A percentile compares a stretch with the other conserved stretches of the same genome.
phyloP scores from a whole-genome alignment of 2,113 vertebrate species.

The Stomatorhinus ivindoensis region DNA sequence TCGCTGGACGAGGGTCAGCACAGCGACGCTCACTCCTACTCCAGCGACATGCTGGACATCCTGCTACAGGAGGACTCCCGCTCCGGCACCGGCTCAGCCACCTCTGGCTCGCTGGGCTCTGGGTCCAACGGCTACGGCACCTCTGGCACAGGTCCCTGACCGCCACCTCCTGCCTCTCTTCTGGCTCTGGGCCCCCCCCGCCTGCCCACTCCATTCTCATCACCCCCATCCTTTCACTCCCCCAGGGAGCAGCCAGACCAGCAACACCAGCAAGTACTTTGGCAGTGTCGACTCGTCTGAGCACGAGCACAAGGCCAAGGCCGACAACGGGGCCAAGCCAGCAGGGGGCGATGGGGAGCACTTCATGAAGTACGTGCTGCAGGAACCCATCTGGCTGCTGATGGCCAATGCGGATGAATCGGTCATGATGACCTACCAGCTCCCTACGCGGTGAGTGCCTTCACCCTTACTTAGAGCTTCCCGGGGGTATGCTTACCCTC shows the following conservation, averaged over 20 bases:
- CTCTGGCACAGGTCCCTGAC: slow-evolving; percentile 65
- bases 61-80: slow-evolving; percentile 74
- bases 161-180: not conserved
- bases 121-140: slow-evolving; percentile 67
- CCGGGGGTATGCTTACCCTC: too few species aligned
- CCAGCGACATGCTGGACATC: slow-evolving; percentile 78
- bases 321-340: slow-evolving; percentile 20
- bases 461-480: not conserved
- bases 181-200: not conserved
- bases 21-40: slow-evolving; percentile 72
- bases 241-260: slow-evolving; percentile 67
- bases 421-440: slow-evolving; percentile 86
- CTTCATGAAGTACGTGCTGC: slow-evolving; percentile 64
- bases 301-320: slow-evolving; percentile 66
- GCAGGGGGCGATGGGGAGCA: slow-evolving; percentile 50
- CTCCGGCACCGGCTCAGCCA: slow-evolving; percentile 58
- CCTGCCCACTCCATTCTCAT: not conserved
- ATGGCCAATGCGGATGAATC: slow-evolving; percentile 70
- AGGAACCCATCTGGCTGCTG: slow-evolving; percentile 78
- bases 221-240: not conserved
- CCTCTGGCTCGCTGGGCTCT: slow-evolving; percentile 74
- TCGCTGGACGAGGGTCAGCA: slow-evolving; percentile 50
- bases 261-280: slow-evolving; percentile 86
- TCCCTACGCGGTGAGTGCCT: slow-evolving; percentile 72
- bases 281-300: slow-evolving; percentile 87